Percentiles rank a stretch among this genome's conserved stretches.
Conservation (phyloP, 2,797 vertebrate genomes). For the Ctenosaura bakeri region DNA sequence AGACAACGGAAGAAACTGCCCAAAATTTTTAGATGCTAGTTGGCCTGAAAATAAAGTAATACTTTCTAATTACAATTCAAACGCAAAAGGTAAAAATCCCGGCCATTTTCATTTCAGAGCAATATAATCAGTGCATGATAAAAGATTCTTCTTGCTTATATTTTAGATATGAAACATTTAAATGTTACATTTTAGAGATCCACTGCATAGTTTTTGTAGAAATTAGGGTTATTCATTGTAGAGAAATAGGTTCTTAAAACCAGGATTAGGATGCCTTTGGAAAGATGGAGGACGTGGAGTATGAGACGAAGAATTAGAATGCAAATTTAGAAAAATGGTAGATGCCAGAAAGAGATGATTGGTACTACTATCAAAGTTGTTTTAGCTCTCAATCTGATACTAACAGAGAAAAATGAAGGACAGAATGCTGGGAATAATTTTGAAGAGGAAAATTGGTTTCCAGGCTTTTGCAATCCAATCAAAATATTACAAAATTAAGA, state of each 20-base stretch:
- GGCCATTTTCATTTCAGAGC: neutral
- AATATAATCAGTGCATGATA: slow-evolving; percentile 4
- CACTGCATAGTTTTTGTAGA: neutral
- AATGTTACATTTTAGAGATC: neutral
- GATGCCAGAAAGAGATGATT: neutral
- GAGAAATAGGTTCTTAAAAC: neutral
- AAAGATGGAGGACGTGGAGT: neutral
- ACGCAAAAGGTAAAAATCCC: neutral
- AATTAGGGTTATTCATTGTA: neutral
- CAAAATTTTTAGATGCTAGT: neutral
- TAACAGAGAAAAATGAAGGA: neutral
- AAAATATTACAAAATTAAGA: neutral
- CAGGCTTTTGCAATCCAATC: neutral
- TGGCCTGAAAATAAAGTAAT: neutral
- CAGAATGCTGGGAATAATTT: neutral
- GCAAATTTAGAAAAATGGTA: neutral
- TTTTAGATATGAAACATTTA: neutral
- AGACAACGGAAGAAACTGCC: slow-evolving; percentile 27
- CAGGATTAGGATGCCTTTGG: neutral
- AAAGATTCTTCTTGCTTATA: neutral
- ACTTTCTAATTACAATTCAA: neutral
- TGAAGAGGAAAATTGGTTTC: neutral
- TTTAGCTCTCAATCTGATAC: neutral
- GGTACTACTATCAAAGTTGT: neutral
- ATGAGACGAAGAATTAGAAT: neutral